Evolutionary conservation across 2,113 vertebrate species (phyloP).

Genomic region (Amblyopsis rosae): DNA sequence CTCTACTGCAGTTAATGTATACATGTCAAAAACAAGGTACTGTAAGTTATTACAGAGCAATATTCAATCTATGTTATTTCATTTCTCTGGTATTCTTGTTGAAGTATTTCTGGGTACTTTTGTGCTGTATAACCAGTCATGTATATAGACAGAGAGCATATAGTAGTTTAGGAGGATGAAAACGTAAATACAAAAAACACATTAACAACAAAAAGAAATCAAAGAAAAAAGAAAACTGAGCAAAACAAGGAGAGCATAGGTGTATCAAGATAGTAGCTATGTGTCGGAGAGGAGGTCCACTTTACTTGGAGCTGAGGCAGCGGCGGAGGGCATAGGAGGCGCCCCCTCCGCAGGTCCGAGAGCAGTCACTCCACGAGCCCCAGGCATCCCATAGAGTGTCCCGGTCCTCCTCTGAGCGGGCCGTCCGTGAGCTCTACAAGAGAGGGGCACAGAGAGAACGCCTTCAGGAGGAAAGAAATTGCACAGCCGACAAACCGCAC

Average conservation of each 20-base stretch:
- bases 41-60: not conserved
- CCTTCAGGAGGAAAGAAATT: not conserved
- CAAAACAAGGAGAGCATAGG: not conserved
- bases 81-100: not conserved
- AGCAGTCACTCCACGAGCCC: slow-evolving; percentile 96
- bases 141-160: not conserved
- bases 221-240: not conserved
- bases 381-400: slow-evolving; percentile 95
- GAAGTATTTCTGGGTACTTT: not conserved
- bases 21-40: not conserved
- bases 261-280: not conserved
- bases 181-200: not conserved
- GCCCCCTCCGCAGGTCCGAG: slow-evolving; percentile 92
- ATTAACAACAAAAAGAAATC: not conserved
- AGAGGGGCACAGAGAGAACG: slow-evolving; percentile 2
- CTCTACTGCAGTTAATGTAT: slow-evolving; percentile 1
- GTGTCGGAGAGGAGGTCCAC: not conserved
- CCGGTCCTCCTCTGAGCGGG: slow-evolving; percentile 89
- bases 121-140: not conserved
- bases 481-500: not conserved
- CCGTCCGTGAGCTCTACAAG: slow-evolving; percentile 86
- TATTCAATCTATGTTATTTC: not conserved
- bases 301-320: slow-evolving; percentile 93
- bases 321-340: slow-evolving; percentile 93
- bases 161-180: not conserved